Conservation (phyloP, 1,140 invertebrate species). For the Zaprionus nigranus region DNA sequence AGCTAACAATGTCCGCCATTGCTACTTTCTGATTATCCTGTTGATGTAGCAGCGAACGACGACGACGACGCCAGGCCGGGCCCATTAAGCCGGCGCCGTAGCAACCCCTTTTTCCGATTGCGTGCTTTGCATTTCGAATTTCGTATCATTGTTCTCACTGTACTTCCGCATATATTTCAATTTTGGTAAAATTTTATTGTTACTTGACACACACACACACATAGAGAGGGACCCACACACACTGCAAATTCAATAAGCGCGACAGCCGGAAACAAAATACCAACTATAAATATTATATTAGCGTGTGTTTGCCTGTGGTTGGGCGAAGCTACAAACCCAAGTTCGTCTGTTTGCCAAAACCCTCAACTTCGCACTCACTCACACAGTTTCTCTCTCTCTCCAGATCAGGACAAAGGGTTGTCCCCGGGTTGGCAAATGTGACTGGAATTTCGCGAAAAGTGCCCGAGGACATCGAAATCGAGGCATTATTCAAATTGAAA, state of each 20-base stretch:
- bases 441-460: conserved; percentile 41
- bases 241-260: conserved; percentile 62
- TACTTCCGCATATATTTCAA: conserved; percentile 64
- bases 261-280: conserved; percentile 72
- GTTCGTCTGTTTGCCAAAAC: conserved; percentile 11
- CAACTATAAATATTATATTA: conserved; percentile 80
- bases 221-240: no score
- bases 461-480: conserved; percentile 38
- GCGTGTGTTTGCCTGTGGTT: conserved; percentile 43
- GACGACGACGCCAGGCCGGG: neutral
- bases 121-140: conserved; percentile 39
- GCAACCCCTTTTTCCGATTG: conserved; percentile 50
- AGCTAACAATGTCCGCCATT: conserved; percentile 29
- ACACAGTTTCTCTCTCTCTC: conserved; percentile 1
- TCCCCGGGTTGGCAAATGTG: conserved; percentile 40
- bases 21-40: conserved; percentile 62
- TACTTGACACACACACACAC: neutral
- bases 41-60: conserved; percentile 43
- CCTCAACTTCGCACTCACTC: conserved; percentile 8
- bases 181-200: conserved; percentile 21
- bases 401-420: conserved; percentile 63
- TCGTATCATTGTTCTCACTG: conserved; percentile 30
- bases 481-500: conserved; percentile 64
- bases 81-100: neutral
- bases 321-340: neutral